Conservation (phyloP, 2,113 vertebrate genomes). For the Anguilla rostrata region DNA sequence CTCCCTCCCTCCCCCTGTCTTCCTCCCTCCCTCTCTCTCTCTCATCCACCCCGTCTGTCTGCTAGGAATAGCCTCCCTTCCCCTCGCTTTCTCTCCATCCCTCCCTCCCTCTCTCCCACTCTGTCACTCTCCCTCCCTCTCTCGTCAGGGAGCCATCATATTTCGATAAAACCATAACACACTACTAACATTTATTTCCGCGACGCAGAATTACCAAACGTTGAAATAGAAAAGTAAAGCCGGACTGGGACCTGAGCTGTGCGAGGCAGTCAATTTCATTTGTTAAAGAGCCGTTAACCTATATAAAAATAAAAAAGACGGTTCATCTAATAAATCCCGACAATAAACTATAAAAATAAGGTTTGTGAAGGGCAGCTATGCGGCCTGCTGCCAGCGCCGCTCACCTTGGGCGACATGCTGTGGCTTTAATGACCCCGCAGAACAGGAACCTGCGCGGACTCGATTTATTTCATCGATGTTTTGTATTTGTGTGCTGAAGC, state of each 20-base stretch:
- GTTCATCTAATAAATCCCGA: not conserved
- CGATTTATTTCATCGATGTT: too few relatives aligned
- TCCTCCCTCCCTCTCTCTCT: too few relatives aligned
- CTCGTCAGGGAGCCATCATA: not conserved
- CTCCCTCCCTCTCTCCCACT: too few relatives aligned
- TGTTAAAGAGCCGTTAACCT: not conserved
- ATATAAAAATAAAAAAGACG: not conserved
- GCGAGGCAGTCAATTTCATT: not conserved
- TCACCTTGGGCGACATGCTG: not conserved
- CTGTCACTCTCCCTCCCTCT: not conserved
- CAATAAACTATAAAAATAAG: not conserved
- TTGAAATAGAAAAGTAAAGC: not conserved
- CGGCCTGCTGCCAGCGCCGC: not conserved
- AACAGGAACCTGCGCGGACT: not conserved
- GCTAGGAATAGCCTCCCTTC: too few relatives aligned
- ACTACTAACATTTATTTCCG: not conserved
- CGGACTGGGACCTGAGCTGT: too few relatives aligned
- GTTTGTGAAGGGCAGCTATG: not conserved
- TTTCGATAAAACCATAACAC: not conserved
- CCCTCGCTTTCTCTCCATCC: too few relatives aligned
- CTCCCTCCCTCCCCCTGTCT: too few relatives aligned
- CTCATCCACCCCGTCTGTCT: too few relatives aligned
- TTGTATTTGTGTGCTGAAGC: too few relatives aligned
- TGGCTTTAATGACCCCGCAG: not conserved
- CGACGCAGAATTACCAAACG: not conserved